Evolutionary conservation across 2,797 vertebrate species (phyloP), one percentile per base, ranked within the genome.

Genomic region (Pseudochirops corinnae): DNA sequence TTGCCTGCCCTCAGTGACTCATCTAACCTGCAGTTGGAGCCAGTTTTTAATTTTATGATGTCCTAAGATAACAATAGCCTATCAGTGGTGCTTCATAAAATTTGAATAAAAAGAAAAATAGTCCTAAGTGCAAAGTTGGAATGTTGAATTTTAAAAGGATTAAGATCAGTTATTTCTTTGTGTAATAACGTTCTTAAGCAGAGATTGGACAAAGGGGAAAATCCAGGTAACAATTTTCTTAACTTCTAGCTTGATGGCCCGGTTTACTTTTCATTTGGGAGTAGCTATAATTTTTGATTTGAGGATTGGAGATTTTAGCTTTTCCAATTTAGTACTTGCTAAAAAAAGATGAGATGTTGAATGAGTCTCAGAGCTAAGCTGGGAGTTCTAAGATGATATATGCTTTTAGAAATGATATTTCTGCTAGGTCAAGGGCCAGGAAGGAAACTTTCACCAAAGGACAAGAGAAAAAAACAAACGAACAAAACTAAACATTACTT

Each of bases 311-410:
- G 12, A 96, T 62, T n/a, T 95, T 90, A 93, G 24, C 90, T 96
- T 97, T 95, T 96, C 57, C 95, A 95, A 92, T 67, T 95, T 97
- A 95, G 29, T 58, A 55, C 57, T 96, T 96, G 62, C 74, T 95
- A 0, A 87, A 94, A 74, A 94, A 96, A 93, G 90, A 87, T 92
- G 56, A 3, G 91, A 95, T 92, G 92, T 93, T 92, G 53, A 96
- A 50, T 82, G 74, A 82, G 74, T 10, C 24, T 56, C 50, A 7
- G 96, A 91, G 56, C 62, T 82, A 60, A 92, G 39, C 87, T 94
- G 1, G 93, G 55, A 50, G 4, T 95, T 95, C 90, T 67, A 67
- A 97, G 67, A 18, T 39, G 31, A 93, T 92, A 52, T 5, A 52
- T 87, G 28, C 9, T 62, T 52, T 94, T 82, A 56, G 93, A 96